Percentiles rank a stretch among this genome's conserved stretches.
Conservation (phyloP, 2,113 vertebrate genomes). For the Plecturocebus donacophilus region DNA sequence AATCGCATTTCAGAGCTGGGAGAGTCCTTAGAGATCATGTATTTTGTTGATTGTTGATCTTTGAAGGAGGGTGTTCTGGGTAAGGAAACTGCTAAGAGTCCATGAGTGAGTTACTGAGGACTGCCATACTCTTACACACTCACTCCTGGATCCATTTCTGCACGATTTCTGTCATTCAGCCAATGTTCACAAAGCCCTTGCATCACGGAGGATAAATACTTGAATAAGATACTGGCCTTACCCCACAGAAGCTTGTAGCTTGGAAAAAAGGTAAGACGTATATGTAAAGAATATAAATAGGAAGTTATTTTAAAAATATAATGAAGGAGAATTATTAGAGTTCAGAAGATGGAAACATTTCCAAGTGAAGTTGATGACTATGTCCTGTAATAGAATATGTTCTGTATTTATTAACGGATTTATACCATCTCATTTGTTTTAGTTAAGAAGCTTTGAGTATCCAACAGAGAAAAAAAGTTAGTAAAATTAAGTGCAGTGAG, state of each 20-base stretch:
- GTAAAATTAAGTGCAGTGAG: neutral
- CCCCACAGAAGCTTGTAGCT: neutral
- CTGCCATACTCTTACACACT: rapidly evolving
- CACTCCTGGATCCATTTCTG: neutral
- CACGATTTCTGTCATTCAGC: neutral
- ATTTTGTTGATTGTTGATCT: neutral
- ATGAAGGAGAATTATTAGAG: neutral
- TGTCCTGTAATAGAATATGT: neutral
- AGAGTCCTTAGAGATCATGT: neutral
- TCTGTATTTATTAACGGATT: neutral
- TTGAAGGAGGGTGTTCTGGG: neutral
- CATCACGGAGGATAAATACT: neutral
- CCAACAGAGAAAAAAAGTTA: neutral
- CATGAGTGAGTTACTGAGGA: neutral
- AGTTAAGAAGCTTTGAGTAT: neutral
- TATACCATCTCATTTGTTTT: neutral
- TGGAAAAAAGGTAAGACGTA: neutral
- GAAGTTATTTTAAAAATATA: neutral
- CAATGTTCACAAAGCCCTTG: neutral
- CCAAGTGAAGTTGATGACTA: neutral
- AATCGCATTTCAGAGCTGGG: neutral
- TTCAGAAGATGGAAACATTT: neutral
- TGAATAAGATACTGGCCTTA: neutral
- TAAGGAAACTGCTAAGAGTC: neutral
- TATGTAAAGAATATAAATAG: neutral